phyloP scores from a whole-genome alignment of 1,140 invertebrate species.

The Drosophila baimaii region DNA sequence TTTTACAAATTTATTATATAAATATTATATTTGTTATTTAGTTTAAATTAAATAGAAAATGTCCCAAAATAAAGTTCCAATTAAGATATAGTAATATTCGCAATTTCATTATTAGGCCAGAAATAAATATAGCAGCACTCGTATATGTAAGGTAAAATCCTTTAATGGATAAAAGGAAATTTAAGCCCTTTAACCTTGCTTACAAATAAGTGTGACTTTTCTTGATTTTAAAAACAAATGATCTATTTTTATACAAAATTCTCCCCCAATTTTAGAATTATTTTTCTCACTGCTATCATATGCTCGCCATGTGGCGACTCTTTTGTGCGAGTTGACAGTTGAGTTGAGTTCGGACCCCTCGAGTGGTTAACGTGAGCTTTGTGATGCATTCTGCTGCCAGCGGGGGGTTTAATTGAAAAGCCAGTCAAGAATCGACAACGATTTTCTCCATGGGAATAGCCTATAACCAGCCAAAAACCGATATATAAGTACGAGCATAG shows the following conservation, averaged over 20 bases:
- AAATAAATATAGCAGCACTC: too few relatives aligned
- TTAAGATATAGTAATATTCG: too few relatives aligned
- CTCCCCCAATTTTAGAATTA: fast-evolving
- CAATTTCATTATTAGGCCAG: too few relatives aligned
- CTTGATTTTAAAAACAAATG: too few relatives aligned
- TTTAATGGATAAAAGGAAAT: too few relatives aligned
- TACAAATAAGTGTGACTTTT: too few relatives aligned
- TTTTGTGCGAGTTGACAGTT: slow-evolving; percentile 47
- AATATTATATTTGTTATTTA: too few relatives aligned
- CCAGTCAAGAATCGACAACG: slow-evolving; percentile 37
- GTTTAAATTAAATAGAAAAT: too few relatives aligned
- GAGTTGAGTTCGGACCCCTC: slow-evolving; percentile 38
- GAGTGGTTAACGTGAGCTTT: slow-evolving; percentile 26
- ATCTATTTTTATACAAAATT: background rate
- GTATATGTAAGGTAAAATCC: too few relatives aligned
- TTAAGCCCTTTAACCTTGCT: too few relatives aligned
- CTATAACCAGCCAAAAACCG: background rate
- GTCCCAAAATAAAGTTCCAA: too few relatives aligned
- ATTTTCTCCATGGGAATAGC: slow-evolving; percentile 14
- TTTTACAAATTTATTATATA: too few relatives aligned
- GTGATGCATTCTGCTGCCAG: slow-evolving; percentile 49
- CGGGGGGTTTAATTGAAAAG: slow-evolving; percentile 71
- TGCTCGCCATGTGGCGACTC: slow-evolving; percentile 8
- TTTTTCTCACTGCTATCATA: slow-evolving; percentile 8
- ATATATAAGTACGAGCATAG: background rate